Percentiles rank a stretch among this genome's conserved stretches.
phyloP scores from a whole-genome alignment of 2,113 vertebrate species.

The Eira barbara region DNA sequence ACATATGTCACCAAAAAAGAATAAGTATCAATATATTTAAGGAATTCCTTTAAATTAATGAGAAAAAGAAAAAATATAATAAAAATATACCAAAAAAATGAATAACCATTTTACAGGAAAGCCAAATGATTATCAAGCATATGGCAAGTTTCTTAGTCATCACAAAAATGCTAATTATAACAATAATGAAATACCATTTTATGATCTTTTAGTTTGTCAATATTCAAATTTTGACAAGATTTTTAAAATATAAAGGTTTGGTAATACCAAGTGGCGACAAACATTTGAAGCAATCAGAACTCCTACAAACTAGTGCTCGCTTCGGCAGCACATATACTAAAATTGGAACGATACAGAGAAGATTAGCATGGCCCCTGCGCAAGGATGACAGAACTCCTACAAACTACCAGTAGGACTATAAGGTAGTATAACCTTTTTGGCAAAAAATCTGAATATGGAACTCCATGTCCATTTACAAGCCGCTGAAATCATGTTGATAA shows the following conservation, averaged over 20 bases:
- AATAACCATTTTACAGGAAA: neutral
- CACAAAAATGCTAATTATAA: neutral
- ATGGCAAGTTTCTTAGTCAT: neutral
- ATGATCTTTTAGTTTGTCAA: neutral
- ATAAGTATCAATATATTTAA: neutral
- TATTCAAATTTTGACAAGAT: neutral
- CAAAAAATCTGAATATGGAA: neutral
- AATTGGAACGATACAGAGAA: too few relatives aligned
- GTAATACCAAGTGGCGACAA: neutral
- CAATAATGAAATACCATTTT: neutral
- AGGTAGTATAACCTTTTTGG: neutral
- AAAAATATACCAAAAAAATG: neutral
- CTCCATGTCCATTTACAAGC: neutral
- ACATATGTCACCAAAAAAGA: neutral
- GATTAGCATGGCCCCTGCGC: too few relatives aligned
- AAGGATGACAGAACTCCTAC: neutral
- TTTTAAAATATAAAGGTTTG: neutral
- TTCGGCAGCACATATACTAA: too few relatives aligned
- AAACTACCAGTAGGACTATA: neutral
- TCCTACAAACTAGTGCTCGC: neutral
- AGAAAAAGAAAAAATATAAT: neutral
- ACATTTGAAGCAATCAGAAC: neutral
- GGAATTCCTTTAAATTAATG: neutral
- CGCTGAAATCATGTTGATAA: neutral
- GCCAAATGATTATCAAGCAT: neutral